Evolutionary conservation across 2,113 vertebrate genomes (phyloP), one percentile per base, ranked within the genome.

Genomic region (Bubalus kerabau): DNA sequence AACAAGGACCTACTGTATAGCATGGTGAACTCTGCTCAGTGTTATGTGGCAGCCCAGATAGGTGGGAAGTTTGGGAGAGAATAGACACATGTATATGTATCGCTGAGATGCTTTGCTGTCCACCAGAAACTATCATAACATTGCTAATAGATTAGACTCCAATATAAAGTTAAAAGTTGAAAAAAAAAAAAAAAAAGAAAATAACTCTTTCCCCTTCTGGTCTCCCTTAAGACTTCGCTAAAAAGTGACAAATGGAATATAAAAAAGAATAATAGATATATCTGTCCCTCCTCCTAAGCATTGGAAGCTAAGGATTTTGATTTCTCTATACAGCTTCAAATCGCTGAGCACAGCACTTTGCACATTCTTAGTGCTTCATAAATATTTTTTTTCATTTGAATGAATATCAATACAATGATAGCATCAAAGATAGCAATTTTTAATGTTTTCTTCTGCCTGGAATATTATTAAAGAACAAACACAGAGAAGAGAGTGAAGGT

Each of bases 331-430:
- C 52, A 64, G 14, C 28, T 5, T 89, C n/a, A 98, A 96, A 82
- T 57, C 81, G 54, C 80, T 88, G 52, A 90, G 17, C 12, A 93
- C 4, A 10, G 19, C 15, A 92, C 50, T 94, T 96, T 83, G 26
- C 32, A 87, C n/a, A 95, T 54, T 87, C 24, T 26, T 88, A 52
- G 32, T 59, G 96, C 40, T 88, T 92, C 48, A 93, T 71, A 94
- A 91, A 85, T 76, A 85, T 59, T 62, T 97, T 74, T 60, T 64
- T 86, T 84, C 92, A 85, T 97, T 90, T 90, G 17, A 95, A 94
- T 92, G 56, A 80, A 71, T 87, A 84, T 26, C 6, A 92, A 14
- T 48, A 94, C 7, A 46, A 32, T 0, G 43, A 59, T 14, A 87
- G 4, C 3, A 87, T 84, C 59, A 84, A 84, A 78, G 24, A 80